Conservation (phyloP, 2,888 invertebrate species). For the Isotomurus palustris region DNA sequence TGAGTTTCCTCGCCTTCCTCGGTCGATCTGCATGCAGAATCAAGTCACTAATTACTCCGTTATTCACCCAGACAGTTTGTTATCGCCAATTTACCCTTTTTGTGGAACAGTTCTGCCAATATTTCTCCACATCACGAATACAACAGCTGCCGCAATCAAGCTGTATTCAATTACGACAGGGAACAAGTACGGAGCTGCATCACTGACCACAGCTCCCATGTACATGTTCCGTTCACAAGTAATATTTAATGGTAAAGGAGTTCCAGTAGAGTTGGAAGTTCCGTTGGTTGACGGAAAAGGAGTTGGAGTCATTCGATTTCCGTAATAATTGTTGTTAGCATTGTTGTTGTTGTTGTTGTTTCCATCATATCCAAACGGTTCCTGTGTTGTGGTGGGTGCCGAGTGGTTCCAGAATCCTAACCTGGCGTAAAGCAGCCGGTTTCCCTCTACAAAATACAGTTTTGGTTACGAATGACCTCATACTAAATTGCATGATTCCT, state of each 20-base stretch:
- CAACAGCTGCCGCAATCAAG: conserved; percentile 87
- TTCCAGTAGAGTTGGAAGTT: conserved; percentile 24
- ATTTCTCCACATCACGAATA: conserved; percentile 95
- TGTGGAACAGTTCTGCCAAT: conserved; percentile 63
- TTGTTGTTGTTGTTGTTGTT: conserved; percentile 14
- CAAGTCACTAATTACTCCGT: background rate
- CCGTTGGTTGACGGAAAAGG: conserved; percentile 21
- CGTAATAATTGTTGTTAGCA: conserved; percentile 21
- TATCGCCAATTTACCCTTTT: conserved; percentile 56
- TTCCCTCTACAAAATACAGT: conserved; percentile 38
- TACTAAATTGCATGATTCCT: background rate
- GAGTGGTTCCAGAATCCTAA: conserved; percentile 40
- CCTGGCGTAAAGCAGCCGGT: conserved; percentile 37
- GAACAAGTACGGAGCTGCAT: conserved; percentile 89
- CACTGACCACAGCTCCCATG: conserved; percentile 87
- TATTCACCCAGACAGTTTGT: background rate
- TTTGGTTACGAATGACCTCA: background rate
- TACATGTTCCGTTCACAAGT: conserved; percentile 71
- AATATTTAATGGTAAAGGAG: conserved; percentile 44
- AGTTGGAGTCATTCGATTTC: conserved; percentile 16
- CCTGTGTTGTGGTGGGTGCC: conserved; percentile 30
- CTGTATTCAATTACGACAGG: conserved; percentile 96
- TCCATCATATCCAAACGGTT: conserved; percentile 17
- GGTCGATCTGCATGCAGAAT: conserved; percentile 21
- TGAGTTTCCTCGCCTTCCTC: conserved; percentile 46